Conservation (phyloP, 1,140 invertebrate genomes). For the Tenebrio molitor region DNA sequence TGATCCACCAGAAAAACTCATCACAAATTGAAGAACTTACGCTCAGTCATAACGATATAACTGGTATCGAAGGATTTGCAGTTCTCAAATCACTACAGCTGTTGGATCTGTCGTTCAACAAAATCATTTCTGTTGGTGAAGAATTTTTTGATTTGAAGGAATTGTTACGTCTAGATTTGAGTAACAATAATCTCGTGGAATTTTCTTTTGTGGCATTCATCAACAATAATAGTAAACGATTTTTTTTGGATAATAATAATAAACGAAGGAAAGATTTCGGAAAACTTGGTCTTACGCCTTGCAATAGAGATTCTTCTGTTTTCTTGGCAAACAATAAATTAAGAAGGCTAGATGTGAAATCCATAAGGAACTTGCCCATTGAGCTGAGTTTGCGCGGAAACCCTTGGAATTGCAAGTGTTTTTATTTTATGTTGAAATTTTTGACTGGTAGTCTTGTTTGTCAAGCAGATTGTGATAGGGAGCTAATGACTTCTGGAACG, state of each 20-base stretch:
- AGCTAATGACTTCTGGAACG: background rate
- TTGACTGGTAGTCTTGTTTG: background rate
- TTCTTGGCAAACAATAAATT: background rate
- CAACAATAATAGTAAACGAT: background rate
- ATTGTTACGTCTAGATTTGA: background rate
- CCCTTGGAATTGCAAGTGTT: background rate
- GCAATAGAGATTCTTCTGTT: background rate
- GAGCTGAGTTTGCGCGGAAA: background rate
- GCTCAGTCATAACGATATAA: background rate
- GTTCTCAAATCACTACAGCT: background rate
- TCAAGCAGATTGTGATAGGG: background rate
- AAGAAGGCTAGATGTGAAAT: background rate
- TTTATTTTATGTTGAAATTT: background rate
- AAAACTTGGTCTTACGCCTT: no score
- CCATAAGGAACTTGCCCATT: background rate
- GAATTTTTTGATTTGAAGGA: background rate
- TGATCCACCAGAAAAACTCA: background rate
- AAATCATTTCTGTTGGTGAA: background rate
- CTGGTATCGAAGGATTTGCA: background rate
- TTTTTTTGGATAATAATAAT: no score
- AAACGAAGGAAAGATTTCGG: no score
- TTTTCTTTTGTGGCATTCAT: background rate
- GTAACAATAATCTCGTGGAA: background rate
- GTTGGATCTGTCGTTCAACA: background rate
- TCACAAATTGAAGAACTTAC: background rate